Base-by-base conservation (phyloP, 2,888 invertebrate genomes). In the Drosophila peninsularis region DNA sequence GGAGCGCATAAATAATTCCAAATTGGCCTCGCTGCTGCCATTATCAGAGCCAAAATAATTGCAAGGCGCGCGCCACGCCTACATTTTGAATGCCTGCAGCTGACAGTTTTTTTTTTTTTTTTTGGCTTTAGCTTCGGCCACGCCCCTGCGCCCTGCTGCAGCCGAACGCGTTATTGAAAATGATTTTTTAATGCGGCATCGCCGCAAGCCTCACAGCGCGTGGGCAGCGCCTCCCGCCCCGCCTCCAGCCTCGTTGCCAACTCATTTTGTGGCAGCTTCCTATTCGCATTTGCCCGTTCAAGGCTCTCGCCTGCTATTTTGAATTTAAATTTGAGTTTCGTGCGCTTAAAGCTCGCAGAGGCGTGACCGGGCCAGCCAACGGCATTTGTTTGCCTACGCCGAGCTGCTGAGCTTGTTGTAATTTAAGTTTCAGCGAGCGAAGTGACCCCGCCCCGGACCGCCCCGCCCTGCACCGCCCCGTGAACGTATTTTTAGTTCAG, bases 101-200 rank as follows among this genome's bases (percentile, higher is more conserved):
- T 69, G 73, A 55, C 69, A 62, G 55, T 52, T 55, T 37, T 39
- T 11, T n/a, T 13, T 32, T 49, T 32, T 17, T 47, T 17, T n/a
- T 44, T 56, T 44, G 54, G 19, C 17, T 44, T 57, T 44, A 50
- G 17, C 14, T 21, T 21, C n/a, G n/a, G n/a, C n/a, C n/a, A n/a
- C n/a, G n/a, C n/a, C n/a, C n/a, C n/a, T 42, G 42, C 27, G 50
- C 17, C 14, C 17, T 45, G 56, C 44, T 65, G 78, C 73, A 71
- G 61, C 64, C 71, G 71, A 72, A 84, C 75, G 78, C 71, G 82
- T 82, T 87, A 88, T 88, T 88, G 86, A 88, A 88, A 88, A 88
- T 88, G 80, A 85, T 88, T 87, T 88, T 88, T 87, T 88, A 88
- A 88, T 88, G 83, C 67, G 80, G 74, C 78, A 82, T 83, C 79